These are phyloP conservation scores for Tipula confusa DNA, from an alignment of 2,888 invertebrate genomes.

Conservation along the genomic window DNA sequence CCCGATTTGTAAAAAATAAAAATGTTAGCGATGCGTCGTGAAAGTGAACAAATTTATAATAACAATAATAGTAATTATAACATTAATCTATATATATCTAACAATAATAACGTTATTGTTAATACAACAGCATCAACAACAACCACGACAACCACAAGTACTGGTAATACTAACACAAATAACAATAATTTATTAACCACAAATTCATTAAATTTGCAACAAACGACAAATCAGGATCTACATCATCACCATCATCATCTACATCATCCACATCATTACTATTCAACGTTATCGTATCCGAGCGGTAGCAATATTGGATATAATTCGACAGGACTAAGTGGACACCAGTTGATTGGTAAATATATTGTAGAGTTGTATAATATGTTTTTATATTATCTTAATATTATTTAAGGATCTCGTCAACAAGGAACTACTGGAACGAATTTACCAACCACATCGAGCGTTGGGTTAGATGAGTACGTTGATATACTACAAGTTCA, in stretches of 20 bases:
- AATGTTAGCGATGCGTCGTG: slow-evolving; percentile 70
- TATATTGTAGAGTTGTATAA: background rate
- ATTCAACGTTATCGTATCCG: background rate
- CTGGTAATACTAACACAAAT: slow-evolving; percentile 25
- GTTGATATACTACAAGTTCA: slow-evolving; percentile 81
- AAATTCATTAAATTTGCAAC: background rate
- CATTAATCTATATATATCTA: slow-evolving; percentile 16
- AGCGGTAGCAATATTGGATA: slow-evolving; percentile 29
- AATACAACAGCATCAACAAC: slow-evolving; percentile 26
- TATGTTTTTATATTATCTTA: background rate
- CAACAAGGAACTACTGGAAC: slow-evolving; percentile 29
- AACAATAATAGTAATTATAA: slow-evolving; percentile 33
- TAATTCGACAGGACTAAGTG: slow-evolving; percentile 13
- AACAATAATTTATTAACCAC: slow-evolving; percentile 26
- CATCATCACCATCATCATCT: slow-evolving; percentile 37
- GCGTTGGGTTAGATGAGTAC: slow-evolving; percentile 61
- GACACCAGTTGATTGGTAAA: background rate
- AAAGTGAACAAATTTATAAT: slow-evolving; percentile 59
- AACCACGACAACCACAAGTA: slow-evolving; percentile 27
- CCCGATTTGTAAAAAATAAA: slow-evolving; percentile 32
- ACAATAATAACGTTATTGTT: slow-evolving; percentile 20
- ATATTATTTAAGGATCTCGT: background rate
- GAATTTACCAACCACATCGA: slow-evolving; percentile 30
- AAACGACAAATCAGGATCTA: background rate
- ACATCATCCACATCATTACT: slow-evolving; percentile 35